Conservation (phyloP, 2,113 vertebrate genomes). For the Sphyrna mokarran region DNA sequence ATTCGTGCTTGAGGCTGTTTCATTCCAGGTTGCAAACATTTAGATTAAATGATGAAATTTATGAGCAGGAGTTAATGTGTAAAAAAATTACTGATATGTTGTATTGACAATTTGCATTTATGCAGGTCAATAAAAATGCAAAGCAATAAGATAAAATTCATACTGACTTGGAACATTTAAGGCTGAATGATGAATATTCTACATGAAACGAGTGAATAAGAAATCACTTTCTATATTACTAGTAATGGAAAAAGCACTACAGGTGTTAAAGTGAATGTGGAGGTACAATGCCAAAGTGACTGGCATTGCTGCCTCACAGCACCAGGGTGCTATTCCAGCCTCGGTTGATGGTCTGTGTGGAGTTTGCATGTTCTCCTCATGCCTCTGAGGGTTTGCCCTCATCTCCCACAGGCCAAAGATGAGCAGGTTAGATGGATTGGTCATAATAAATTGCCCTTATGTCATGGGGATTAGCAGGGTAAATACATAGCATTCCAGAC, state of each 20-base stretch:
- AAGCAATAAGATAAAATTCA: background rate
- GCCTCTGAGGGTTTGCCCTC: no score
- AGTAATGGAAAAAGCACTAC: background rate
- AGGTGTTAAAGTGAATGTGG: background rate
- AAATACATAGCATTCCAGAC: no score
- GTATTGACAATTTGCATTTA: conserved; percentile 11
- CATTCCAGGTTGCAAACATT: background rate
- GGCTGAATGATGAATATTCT: background rate
- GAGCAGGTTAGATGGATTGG: no score
- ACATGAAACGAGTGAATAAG: background rate
- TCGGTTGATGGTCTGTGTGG: no score
- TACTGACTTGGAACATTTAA: background rate
- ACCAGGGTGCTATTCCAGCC: no score
- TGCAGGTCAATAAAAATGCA: conserved; percentile 21
- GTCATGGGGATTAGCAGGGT: no score
- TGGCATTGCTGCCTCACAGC: no score
- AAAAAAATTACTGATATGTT: conserved; percentile 7
- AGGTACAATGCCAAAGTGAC: no score
- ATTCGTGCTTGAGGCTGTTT: background rate
- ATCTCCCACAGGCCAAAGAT: no score
- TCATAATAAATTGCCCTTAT: no score
- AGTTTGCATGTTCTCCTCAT: no score
- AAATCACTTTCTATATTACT: background rate
- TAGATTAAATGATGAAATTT: conserved; percentile 9
- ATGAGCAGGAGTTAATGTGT: conserved; percentile 11